Conservation (phyloP, 1,140 invertebrate genomes). For the Brachionus koreanus region DNA sequence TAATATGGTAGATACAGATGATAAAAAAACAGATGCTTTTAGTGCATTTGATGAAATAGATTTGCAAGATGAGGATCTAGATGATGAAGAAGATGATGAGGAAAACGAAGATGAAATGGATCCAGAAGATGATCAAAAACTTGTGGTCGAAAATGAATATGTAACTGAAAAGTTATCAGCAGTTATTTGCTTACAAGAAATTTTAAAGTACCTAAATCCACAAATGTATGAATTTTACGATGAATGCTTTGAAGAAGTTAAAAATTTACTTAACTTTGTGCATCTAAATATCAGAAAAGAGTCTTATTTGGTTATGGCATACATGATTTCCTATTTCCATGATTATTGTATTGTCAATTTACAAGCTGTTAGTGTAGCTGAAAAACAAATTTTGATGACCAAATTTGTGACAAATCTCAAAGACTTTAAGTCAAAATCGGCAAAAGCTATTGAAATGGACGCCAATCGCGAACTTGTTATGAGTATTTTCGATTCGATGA, state of each 20-base stretch:
- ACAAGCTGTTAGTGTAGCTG: not conserved
- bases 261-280: constrained; percentile 1
- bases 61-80: constrained; percentile 33
- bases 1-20: constrained; percentile 23
- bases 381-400: constrained; percentile 4
- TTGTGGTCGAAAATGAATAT: constrained; percentile 31
- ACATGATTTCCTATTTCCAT: constrained; percentile 36
- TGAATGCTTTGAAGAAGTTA: constrained; percentile 25
- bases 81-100: constrained; percentile 29
- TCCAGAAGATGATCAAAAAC: constrained; percentile 16
- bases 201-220: constrained; percentile 23
- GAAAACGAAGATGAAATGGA: constrained; percentile 23
- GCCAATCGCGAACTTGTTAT: constrained; percentile 35
- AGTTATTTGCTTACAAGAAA: constrained; percentile 24
- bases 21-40: constrained; percentile 31
- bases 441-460: constrained; percentile 30
- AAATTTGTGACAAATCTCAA: constrained; percentile 10
- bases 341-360: constrained; percentile 33
- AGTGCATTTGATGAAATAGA: constrained; percentile 44
- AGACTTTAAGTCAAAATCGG: constrained; percentile 23
- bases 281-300: constrained; percentile 43
- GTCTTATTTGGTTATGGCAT: constrained; percentile 24
- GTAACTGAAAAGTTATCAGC: constrained; percentile 32
- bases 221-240: constrained; percentile 31
- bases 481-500: constrained; percentile 37